Conservation (phyloP, 2,888 invertebrate species). For the Drosophila borealis region DNA sequence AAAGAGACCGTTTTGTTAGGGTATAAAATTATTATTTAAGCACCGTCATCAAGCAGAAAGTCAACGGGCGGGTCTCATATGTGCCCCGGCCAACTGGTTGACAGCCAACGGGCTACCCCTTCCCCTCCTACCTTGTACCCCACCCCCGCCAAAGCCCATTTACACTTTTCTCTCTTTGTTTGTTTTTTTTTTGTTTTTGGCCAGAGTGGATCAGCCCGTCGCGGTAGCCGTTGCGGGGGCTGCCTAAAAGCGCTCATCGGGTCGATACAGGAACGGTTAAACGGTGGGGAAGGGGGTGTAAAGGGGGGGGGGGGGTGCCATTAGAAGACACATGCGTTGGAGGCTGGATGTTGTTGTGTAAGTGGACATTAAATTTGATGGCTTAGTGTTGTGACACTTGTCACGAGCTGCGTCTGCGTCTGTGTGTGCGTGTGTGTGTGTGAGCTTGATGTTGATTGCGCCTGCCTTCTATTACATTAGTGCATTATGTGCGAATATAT, state of each 20-base stretch:
- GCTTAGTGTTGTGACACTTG: constrained; percentile 71
- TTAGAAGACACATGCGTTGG: constrained; percentile 56
- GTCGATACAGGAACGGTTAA: constrained; percentile 31
- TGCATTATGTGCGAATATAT: constrained; percentile 30
- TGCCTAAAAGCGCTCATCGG: constrained; percentile 15
- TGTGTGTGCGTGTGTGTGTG: constrained; percentile 16
- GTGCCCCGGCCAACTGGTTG: constrained; percentile 59
- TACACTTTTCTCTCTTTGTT: constrained; percentile 63
- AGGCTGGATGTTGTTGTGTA: constrained; percentile 47
- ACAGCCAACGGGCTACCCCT: constrained; percentile 54
- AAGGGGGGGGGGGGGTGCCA: constrained; percentile 25
- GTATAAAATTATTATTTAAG: constrained; percentile 82
- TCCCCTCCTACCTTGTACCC: constrained; percentile 1
- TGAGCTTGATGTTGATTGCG: constrained; percentile 50
- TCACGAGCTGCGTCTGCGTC: constrained; percentile 41
- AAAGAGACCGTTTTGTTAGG: constrained; percentile 66
- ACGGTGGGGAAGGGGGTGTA: neutral
- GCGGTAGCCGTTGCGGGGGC: constrained; percentile 5
- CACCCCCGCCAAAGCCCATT: constrained; percentile 57
- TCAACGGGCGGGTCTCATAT: constrained; percentile 61
- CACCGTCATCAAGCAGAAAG: constrained; percentile 81
- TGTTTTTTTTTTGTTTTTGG: constrained; percentile 26
- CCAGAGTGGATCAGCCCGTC: constrained; percentile 34
- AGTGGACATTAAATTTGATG: constrained; percentile 73
- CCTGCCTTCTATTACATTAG: constrained; percentile 52